phyloP scores from a whole-genome alignment of 1,140 invertebrate genomes.

The Neocloeon triangulifer region DNA sequence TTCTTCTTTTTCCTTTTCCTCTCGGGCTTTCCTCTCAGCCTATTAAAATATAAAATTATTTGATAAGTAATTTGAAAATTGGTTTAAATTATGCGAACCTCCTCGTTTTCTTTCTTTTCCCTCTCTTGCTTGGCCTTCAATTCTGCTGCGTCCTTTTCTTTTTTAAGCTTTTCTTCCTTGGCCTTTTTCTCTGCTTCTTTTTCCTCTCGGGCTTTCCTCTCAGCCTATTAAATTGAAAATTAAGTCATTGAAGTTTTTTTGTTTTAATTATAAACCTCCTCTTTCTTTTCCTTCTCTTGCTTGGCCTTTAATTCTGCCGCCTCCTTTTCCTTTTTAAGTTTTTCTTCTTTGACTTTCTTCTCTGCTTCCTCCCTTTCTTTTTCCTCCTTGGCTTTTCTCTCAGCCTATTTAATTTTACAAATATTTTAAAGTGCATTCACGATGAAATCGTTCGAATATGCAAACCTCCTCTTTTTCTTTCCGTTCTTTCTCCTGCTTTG shows the following conservation, averaged over 20 bases:
- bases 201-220: no score
- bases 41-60: no score
- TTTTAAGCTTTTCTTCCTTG: conserved; percentile 3
- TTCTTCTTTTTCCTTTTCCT: conserved; percentile 5
- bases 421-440: no score
- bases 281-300: conserved; percentile 8
- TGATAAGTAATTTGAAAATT: no score
- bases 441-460: no score
- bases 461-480: no score
- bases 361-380: conserved; percentile 3
- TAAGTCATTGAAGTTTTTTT: no score
- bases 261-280: no score
- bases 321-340: conserved; percentile 7
- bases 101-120: conserved; percentile 7
- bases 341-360: conserved; percentile 1
- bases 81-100: no score
- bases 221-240: no score
- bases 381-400: conserved; percentile 6
- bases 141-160: conserved; percentile 9
- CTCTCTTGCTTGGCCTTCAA: conserved; percentile 7
- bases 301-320: conserved; percentile 7
- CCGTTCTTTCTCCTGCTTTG: conserved; percentile 8
- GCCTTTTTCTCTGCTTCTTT: conserved; percentile 4
- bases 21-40: no score
- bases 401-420: no score